Percentiles rank a stretch among this genome's conserved stretches.
These are phyloP conservation scores for Arnoldichthys spilopterus DNA, from an alignment of 2,797 vertebrate genomes.

Conservation along the genomic window DNA sequence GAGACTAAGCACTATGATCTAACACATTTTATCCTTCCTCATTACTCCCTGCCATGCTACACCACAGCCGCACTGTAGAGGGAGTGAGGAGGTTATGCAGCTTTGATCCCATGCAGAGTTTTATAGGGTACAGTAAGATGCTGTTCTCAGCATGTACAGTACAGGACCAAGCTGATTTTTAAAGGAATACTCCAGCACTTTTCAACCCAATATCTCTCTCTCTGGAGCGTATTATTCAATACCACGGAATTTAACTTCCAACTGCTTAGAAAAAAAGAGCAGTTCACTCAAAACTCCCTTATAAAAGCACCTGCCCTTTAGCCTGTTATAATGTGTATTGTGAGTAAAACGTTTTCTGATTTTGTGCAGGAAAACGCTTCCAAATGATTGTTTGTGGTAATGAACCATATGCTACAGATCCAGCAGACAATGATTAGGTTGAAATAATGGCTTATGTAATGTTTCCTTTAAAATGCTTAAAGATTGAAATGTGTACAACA, in stretches of 20 bases:
- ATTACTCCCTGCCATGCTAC: constrained; percentile 21
- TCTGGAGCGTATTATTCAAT: not conserved
- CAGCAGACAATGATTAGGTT: not conserved
- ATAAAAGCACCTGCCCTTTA: not conserved
- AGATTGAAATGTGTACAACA: not conserved
- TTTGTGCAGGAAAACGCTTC: not conserved
- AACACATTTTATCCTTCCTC: constrained; percentile 2
- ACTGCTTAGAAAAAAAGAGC: not conserved
- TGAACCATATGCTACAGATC: not conserved
- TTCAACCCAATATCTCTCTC: not conserved
- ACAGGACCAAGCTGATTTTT: not conserved
- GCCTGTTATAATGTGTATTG: not conserved
- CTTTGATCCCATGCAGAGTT: constrained; percentile 6
- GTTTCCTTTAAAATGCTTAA: not conserved
- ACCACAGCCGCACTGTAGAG: constrained; percentile 43
- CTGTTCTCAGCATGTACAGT: constrained; percentile 34
- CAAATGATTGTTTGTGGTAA: not conserved
- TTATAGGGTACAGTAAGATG: constrained; percentile 16
- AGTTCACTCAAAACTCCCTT: not conserved
- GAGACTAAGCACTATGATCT: constrained; percentile 10
- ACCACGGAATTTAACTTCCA: not conserved
- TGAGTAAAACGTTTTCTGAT: not conserved
- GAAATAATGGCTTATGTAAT: not conserved
- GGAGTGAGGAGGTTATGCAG: constrained; percentile 43
- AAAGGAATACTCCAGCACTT: not conserved